A percentile compares a stretch with the other conserved stretches of the same genome.
Evolutionary conservation across 2,888 invertebrate species (phyloP).

Genomic region (Argynnis bischoffii): DNA sequence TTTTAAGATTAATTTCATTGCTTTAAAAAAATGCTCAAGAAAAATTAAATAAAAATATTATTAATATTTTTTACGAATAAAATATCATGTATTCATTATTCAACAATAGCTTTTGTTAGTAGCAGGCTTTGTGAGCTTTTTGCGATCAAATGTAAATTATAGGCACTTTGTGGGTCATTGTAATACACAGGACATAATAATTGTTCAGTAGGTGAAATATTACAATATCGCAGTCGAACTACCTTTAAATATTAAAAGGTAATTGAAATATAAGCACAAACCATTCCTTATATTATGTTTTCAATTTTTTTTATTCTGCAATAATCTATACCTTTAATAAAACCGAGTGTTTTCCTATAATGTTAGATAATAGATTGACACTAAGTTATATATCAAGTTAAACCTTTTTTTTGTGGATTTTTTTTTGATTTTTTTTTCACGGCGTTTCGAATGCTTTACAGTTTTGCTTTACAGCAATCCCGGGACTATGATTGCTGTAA

Average conservation of each 20-base stretch:
- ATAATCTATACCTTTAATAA: no score
- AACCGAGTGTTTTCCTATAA: no score
- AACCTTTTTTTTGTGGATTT: no score
- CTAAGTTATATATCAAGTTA: no score
- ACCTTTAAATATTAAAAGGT: background rate
- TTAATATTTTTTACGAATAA: background rate
- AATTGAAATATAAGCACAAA: no score
- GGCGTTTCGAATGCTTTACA: no score
- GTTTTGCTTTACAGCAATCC: no score
- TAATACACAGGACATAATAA: constrained; percentile 10
- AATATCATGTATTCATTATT: constrained; percentile 12
- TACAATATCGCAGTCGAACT: background rate
- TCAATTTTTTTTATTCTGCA: no score
- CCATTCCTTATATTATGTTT: no score
- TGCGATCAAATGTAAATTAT: constrained; percentile 25
- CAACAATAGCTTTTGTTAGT: constrained; percentile 16
- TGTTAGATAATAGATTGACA: no score
- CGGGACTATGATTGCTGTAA: no score
- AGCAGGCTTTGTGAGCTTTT: constrained; percentile 18
- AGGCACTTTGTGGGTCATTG: constrained; percentile 25
- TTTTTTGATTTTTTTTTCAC: no score
- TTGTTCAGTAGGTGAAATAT: constrained; percentile 8
- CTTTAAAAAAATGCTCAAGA: background rate
- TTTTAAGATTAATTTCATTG: background rate
- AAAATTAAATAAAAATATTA: constrained; percentile 6